Base-by-base conservation (phyloP, 2,888 invertebrate species). In the Drosophila paranaensis region DNA sequence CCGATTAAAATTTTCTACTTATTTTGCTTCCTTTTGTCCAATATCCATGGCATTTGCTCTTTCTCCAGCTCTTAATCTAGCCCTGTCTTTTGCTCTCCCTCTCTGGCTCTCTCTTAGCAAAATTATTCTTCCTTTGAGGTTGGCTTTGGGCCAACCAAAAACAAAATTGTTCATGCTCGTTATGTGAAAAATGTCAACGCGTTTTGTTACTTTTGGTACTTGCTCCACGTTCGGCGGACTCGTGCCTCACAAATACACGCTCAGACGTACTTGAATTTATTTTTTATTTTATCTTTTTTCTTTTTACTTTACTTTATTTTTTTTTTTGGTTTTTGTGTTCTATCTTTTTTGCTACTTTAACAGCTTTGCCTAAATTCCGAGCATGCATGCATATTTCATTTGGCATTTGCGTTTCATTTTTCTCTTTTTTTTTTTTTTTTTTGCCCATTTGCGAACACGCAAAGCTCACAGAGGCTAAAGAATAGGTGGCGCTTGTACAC, bases 301-400 rank as follows among this genome's bases (percentile, higher is more conserved):
- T 54, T 30, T 57, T 60, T 48, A 11, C 62, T 51, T 61, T 53
- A 48, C 0, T 8, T 73, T 63, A 8, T 46, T 51, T 33, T 16
- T 39, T 0, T 20, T 30, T 30, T 30, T 25, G 14, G 3, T 27
- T 46, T 46, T 46, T 27, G 14, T 46, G 30, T 30, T 64, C 62
- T 68, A 66, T 64, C 51, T 68, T 50, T 62, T 67, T 62, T 61
- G 71, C 74, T 72, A 53, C 82, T 82, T 74, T 79, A 81, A 72
- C 70, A 72, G 71, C 73, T 77, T 61, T 76, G 66, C 72, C 77
- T 67, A 77, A 79, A 82, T 81, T 74, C 82, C 81, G 35, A 65
- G 64, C 82, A 77, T 77, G 66, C 82, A 80, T 79, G 72, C 82
- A 81, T 81, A 77, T 81, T 81, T 80, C 67, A 79, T 82, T 81